Base-by-base conservation (phyloP, 1,140 invertebrate genomes). In the Heliconius eleuchia region DNA sequence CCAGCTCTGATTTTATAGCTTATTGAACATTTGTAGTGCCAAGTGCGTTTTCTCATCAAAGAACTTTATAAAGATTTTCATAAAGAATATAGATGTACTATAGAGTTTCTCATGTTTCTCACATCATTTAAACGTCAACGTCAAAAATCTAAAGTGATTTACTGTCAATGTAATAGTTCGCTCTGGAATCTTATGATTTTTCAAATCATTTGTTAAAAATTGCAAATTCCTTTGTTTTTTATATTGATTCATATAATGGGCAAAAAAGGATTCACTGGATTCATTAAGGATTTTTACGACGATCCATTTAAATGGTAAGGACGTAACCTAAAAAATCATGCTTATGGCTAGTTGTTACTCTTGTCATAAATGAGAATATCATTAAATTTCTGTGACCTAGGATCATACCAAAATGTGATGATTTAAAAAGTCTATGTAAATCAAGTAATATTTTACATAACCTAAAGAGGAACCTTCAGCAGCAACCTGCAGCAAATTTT, bases 231-330 rank as follows among this genome's bases (percentile, higher is more conserved):
- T 5, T 66, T 30, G 60, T 27, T 30, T 66, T 57, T 50, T 60
- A 30, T 16, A 66, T 66, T 66, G 60, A 30, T 66, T 23, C 27
- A 76, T 83, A 94, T 88, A 89, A 93, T 94, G 91, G 89, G 86
- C 80, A 90, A 89, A 83, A 89, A 90, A 80, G 87, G 91, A 81
- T 85, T 88, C 66, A 85, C 90, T 78, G 76, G 84, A 11, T 90
- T 90, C 74, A 70, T 93, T 3, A 89, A 92, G 81, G 88, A 91
- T 77, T 93, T 91, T 80, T 94, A 94, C 76, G 88, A 92, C 79
- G 92, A 94, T 83, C 92, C 92, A 9, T 94, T 94, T 74, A 93
- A 94, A 87, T 94, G 92, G 92, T 94, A 84, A 91, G 91, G 89
- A 37, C 73, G 76, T 91, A 90, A 91, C 89, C 88, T 89, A 76